A percentile compares a stretch with the other conserved stretches of the same genome.
phyloP scores from a whole-genome alignment of 2,888 invertebrate genomes.

The Sepioteuthis lessoniana region DNA sequence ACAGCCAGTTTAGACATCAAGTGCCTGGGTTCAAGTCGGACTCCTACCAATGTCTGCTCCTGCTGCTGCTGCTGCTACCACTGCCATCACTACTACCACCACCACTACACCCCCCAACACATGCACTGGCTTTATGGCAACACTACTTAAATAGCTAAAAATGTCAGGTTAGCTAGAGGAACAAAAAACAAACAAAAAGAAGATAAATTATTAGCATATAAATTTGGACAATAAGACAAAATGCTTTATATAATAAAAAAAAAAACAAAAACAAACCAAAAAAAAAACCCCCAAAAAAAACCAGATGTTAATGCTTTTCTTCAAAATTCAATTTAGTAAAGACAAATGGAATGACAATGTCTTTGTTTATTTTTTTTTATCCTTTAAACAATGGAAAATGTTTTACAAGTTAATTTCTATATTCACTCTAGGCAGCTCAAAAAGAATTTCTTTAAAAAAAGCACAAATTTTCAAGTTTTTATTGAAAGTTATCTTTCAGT shows the following conservation, averaged over 20 bases:
- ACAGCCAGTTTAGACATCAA: conserved; percentile 10
- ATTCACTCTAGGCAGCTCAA: not conserved
- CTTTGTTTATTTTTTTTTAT: not conserved
- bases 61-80: not conserved
- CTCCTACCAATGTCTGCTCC: not conserved
- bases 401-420: not conserved
- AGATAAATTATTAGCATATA: not conserved
- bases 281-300: no score
- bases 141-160: not conserved
- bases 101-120: not conserved
- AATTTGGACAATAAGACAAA: not conserved
- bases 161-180: not conserved
- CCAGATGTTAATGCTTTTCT: not conserved
- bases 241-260: not conserved
- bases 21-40: not conserved
- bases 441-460: not conserved
- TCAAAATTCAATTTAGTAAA: not conserved
- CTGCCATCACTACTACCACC: not conserved
- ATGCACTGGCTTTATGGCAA: conserved; percentile 24
- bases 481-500: not conserved
- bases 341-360: not conserved
- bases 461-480: not conserved
- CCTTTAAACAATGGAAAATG: not conserved
- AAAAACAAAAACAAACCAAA: no score
- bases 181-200: not conserved